Percentiles rank a stretch among this genome's conserved stretches.
Conservation (phyloP, 2,113 vertebrate species). For the Gambusia holbrooki region DNA sequence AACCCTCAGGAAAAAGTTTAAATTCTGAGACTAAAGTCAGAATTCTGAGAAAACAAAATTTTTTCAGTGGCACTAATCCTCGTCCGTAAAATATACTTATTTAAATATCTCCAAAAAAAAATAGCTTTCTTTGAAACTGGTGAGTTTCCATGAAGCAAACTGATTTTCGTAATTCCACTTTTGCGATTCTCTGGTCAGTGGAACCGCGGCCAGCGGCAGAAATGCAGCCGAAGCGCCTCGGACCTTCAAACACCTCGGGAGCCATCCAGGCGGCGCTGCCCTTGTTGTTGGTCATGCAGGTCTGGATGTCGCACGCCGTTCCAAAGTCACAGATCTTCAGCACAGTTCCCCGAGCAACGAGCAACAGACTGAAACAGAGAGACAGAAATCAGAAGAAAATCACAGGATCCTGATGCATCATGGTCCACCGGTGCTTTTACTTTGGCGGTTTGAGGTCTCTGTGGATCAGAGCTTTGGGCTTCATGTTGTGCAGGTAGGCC, state of each 20-base stretch:
- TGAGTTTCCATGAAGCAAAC: too few relatives aligned
- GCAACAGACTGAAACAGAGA: conserved; percentile 85
- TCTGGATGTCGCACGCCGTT: conserved; percentile 99
- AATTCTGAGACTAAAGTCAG: too few relatives aligned
- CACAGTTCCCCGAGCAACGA: conserved; percentile 95
- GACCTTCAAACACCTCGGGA: conserved; percentile 98
- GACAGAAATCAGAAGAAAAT: not conserved
- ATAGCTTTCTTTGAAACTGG: too few relatives aligned
- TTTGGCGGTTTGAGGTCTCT: conserved; percentile 99
- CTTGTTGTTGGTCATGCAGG: conserved; percentile 99
- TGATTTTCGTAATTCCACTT: too few relatives aligned
- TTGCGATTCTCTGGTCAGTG: too few relatives aligned
- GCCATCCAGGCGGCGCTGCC: conserved; percentile 99
- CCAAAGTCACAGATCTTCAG: conserved; percentile 99
- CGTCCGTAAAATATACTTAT: too few relatives aligned
- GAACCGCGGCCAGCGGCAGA: too few relatives aligned
- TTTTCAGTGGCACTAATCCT: too few relatives aligned
- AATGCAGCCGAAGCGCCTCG: conserved; percentile 21
- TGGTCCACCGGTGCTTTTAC: conserved; percentile 78
- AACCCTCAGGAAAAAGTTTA: too few relatives aligned
- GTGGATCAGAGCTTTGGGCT: conserved; percentile 99
- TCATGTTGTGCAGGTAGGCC: conserved; percentile 98
- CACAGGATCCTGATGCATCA: not conserved
- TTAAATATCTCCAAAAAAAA: too few relatives aligned
- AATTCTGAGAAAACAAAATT: too few relatives aligned